These are phyloP conservation scores for Brotogeris chrysoptera DNA, from an alignment of 2,797 vertebrate species.

Conservation along the genomic window DNA sequence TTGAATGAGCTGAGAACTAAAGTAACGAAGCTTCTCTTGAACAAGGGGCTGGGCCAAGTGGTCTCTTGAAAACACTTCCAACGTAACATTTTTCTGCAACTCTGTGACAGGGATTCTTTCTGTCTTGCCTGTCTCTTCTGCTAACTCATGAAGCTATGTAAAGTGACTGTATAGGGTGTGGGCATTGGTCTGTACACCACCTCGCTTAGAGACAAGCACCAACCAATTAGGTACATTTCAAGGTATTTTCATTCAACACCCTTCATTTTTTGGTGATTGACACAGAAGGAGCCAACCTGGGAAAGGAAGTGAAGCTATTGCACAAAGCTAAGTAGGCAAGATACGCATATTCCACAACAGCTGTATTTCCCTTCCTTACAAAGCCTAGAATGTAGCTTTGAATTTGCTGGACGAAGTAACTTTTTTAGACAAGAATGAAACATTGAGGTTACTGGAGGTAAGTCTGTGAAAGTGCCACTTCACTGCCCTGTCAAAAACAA, in stretches of 20 bases:
- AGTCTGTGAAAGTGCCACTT: background rate
- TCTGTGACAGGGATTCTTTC: background rate
- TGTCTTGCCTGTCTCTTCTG: background rate
- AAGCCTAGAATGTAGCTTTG: background rate
- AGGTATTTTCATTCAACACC: background rate
- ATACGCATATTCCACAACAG: background rate
- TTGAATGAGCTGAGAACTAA: background rate
- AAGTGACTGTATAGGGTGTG: background rate
- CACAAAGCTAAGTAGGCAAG: background rate
- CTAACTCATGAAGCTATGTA: background rate
- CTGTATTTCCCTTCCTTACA: background rate
- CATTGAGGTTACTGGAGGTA: background rate
- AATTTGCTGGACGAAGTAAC: background rate
- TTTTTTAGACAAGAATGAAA: background rate
- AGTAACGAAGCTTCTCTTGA: background rate
- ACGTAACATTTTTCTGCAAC: background rate
- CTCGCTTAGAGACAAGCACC: background rate
- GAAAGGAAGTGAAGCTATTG: background rate
- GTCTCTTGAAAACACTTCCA: background rate
- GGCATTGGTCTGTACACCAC: background rate
- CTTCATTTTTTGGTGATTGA: background rate
- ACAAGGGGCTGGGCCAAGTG: background rate
- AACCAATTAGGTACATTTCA: background rate
- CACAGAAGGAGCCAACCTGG: background rate
- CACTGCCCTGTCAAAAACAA: background rate